Percentiles rank a stretch among this genome's conserved stretches.
Conservation (phyloP, 2,797 vertebrate genomes). For the Lates japonicus region DNA sequence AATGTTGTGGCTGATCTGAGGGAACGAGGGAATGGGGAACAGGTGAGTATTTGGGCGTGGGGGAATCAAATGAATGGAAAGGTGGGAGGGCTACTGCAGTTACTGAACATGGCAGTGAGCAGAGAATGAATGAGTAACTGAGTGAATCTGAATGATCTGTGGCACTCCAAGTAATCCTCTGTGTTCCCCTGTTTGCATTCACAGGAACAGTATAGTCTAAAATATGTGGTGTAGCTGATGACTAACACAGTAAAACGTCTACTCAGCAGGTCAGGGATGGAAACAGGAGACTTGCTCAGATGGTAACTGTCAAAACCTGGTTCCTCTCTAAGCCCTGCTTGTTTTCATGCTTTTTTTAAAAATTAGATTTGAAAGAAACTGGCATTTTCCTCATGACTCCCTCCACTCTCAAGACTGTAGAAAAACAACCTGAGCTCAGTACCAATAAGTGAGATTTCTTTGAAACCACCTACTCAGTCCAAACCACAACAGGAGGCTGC, state of each 20-base stretch:
- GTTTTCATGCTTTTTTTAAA: constrained; percentile 10
- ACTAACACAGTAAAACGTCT: constrained; percentile 13
- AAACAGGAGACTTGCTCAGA: neutral
- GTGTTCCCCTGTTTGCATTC: neutral
- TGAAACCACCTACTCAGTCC: constrained; percentile 52
- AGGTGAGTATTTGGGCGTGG: too few species aligned
- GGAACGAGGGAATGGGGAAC: too few species aligned
- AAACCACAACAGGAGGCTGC: constrained; percentile 41
- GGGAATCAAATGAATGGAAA: neutral
- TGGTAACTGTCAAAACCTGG: constrained; percentile 15
- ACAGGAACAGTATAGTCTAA: neutral
- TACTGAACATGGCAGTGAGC: neutral
- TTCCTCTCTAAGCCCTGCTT: constrained; percentile 3
- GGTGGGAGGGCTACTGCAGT: neutral
- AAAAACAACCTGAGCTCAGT: constrained; percentile 20
- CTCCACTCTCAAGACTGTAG: constrained; percentile 22
- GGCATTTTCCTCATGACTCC: constrained; percentile 8
- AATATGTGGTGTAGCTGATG: neutral
- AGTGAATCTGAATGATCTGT: neutral
- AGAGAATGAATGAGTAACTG: neutral
- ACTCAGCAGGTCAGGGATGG: neutral
- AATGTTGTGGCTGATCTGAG: neutral
- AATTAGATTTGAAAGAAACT: constrained; percentile 21
- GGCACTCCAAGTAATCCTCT: neutral
- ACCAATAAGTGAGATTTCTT: constrained; percentile 35